Evolutionary conservation across 2,113 vertebrate genomes (phyloP).

Genomic region (Kryptolebias marmoratus): DNA sequence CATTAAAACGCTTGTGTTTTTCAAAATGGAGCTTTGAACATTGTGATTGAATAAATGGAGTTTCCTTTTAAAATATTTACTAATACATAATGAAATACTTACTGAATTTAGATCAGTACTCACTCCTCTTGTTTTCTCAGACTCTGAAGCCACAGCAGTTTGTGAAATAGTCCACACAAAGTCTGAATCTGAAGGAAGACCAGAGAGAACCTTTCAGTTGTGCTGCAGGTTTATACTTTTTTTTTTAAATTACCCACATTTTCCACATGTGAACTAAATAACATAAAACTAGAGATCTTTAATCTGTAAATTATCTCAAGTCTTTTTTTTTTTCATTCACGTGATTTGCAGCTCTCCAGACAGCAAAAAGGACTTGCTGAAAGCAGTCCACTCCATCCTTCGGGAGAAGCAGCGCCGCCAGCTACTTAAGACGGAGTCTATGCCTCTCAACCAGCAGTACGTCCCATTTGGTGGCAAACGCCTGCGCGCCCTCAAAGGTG

Average conservation of each 20-base stretch:
- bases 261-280: neutral
- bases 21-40: no score
- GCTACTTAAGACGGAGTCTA: slow-evolving; percentile 93
- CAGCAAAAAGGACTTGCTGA: slow-evolving; percentile 93
- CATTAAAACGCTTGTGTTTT: no score
- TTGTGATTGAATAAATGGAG: no score
- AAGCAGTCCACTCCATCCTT: slow-evolving; percentile 91
- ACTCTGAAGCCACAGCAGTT: slow-evolving; percentile 87
- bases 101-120: no score
- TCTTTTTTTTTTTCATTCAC: neutral
- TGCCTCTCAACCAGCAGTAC: slow-evolving; percentile 93
- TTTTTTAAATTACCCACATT: neutral
- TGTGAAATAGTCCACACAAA: slow-evolving; percentile 95
- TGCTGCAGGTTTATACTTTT: slow-evolving; percentile 87
- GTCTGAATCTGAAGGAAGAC: slow-evolving; percentile 95
- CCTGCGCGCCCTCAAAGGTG: slow-evolving; percentile 92
- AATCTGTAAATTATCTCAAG: neutral
- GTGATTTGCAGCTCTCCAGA: slow-evolving; percentile 85
- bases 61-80: no score
- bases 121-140: slow-evolving; percentile 63
- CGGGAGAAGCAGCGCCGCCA: slow-evolving; percentile 94
- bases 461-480: slow-evolving; percentile 96
- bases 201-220: slow-evolving; percentile 93
- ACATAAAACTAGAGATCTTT: neutral
- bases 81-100: no score